Percentiles rank a stretch among this genome's conserved stretches.
phyloP scores from a whole-genome alignment of 2,888 invertebrate species.

The Troilus luridus region DNA sequence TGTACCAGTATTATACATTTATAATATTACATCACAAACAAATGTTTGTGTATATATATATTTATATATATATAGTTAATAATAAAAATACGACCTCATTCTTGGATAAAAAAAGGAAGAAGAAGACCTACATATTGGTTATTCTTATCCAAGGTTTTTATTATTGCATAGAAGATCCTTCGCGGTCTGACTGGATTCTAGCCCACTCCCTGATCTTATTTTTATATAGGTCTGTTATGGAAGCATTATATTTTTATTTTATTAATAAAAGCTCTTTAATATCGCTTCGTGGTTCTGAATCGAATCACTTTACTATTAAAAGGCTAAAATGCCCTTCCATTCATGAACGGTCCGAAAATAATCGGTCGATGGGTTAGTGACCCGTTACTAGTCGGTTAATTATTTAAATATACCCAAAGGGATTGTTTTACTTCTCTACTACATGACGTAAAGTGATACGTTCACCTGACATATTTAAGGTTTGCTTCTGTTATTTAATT shows the following conservation, averaged over 20 bases:
- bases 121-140: not conserved
- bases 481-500: too few species aligned
- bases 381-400: not conserved
- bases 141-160: not conserved
- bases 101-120: not conserved
- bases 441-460: too few species aligned
- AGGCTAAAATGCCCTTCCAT: not conserved
- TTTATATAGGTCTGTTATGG: not conserved
- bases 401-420: not conserved
- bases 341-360: not conserved
- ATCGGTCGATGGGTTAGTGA: not conserved
- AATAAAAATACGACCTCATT: not conserved
- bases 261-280: not conserved
- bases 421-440: too few species aligned
- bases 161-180: not conserved
- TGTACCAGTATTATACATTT: too few species aligned
- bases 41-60: too few species aligned
- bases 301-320: not conserved
- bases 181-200: not conserved
- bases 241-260: not conserved
- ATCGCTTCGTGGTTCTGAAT: not conserved
- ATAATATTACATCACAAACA: too few species aligned
- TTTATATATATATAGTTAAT: slow-evolving; percentile 5
- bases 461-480: too few species aligned
- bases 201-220: not conserved